phyloP scores from a whole-genome alignment of 1,140 invertebrate species.

The Andricus grossulariae region DNA sequence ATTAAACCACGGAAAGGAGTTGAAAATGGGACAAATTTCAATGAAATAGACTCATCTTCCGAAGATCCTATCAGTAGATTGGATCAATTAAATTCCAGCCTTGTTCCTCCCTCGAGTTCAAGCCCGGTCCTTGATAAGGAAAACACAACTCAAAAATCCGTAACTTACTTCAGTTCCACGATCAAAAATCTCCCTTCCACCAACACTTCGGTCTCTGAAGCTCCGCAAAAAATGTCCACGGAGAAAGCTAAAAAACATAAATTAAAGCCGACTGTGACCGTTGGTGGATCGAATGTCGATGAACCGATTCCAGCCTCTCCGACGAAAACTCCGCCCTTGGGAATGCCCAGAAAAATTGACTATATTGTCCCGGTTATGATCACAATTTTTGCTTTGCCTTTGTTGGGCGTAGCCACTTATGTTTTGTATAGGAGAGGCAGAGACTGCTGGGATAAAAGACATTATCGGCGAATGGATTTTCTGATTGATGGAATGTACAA shows the following conservation, averaged over 20 bases:
- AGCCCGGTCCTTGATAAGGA: neutral
- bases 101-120: too few relatives aligned
- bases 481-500: constrained; percentile 89
- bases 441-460: constrained; percentile 86
- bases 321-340: constrained; percentile 51
- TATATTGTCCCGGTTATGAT: constrained; percentile 82
- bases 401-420: constrained; percentile 79
- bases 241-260: constrained; percentile 57
- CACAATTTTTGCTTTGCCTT: constrained; percentile 80
- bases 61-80: constrained; percentile 19
- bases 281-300: constrained; percentile 60
- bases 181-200: neutral
- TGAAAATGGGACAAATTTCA: neutral
- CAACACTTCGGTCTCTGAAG: constrained; percentile 14
- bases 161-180: neutral
- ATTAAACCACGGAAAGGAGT: constrained; percentile 53
- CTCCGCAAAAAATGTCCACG: constrained; percentile 32
- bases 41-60: constrained; percentile 1
- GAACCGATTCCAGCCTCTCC: constrained; percentile 61
- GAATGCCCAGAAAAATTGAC: constrained; percentile 72
- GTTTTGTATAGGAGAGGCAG: constrained; percentile 80
- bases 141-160: neutral
- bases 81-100: neutral
- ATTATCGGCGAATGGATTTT: constrained; percentile 88
- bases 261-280: constrained; percentile 69